phyloP scores from a whole-genome alignment of 2,797 vertebrate genomes.

The Mus caroli region DNA sequence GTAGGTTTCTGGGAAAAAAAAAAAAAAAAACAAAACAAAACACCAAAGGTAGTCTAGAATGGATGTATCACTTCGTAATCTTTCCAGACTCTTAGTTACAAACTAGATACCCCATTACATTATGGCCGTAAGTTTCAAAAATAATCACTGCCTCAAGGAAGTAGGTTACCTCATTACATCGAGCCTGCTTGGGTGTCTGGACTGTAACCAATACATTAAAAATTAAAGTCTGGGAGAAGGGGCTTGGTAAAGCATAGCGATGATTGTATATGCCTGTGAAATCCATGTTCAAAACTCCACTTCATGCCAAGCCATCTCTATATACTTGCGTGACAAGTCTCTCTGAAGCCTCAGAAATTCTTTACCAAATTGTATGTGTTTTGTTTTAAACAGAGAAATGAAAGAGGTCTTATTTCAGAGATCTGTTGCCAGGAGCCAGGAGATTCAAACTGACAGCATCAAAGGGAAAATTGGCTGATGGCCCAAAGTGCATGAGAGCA shows the following conservation, averaged over 20 bases:
- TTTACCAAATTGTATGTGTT: neutral
- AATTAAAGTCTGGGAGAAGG: neutral
- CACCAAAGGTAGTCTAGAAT: constrained; percentile 1
- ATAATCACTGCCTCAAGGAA: neutral
- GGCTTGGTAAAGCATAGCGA: neutral
- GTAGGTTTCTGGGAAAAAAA: neutral
- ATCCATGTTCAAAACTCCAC: neutral
- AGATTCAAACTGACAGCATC: neutral
- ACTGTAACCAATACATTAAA: neutral
- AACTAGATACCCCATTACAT: neutral
- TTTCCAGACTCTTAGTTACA: neutral
- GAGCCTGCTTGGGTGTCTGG: rapidly evolving
- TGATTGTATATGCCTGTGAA: neutral
- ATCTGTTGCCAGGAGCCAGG: neutral
- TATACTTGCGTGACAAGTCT: neutral
- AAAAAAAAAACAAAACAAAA: no score
- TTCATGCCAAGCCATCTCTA: neutral
- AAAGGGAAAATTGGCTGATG: neutral
- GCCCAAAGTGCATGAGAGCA: neutral
- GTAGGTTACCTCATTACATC: neutral
- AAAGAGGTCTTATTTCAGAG: neutral
- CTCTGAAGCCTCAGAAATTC: neutral
- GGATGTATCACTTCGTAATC: neutral
- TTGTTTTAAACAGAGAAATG: constrained; percentile 33
- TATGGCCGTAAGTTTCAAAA: neutral